Evolutionary conservation across 2,888 invertebrate species (phyloP).

Genomic region (Rotaria sp.): DNA sequence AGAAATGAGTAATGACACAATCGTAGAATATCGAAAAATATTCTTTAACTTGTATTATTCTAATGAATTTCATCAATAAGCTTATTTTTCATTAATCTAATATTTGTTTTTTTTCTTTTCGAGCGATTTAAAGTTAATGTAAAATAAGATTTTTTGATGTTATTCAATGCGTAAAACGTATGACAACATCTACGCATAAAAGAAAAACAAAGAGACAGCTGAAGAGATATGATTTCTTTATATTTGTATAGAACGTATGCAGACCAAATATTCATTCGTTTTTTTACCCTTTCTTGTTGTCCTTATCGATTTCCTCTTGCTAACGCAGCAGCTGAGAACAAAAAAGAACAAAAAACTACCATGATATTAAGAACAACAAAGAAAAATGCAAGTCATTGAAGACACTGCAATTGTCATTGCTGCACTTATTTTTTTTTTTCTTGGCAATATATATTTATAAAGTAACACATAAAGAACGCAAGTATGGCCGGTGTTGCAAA

Average conservation of each 20-base stretch:
- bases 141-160: not conserved
- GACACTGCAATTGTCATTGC: not conserved
- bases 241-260: not conserved
- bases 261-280: not conserved
- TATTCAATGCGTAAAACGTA: not conserved
- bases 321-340: not conserved
- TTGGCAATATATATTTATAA: not conserved
- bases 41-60: no score
- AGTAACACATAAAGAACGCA: not conserved
- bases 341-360: not conserved
- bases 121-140: no score
- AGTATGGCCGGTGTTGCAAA: constrained; percentile 16
- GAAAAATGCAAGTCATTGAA: not conserved
- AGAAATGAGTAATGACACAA: no score
- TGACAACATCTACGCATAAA: not conserved
- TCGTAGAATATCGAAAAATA: no score
- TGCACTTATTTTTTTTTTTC: not conserved
- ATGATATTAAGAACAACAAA: not conserved
- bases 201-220: not conserved
- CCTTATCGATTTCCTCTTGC: not conserved
- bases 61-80: no score
- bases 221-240: not conserved
- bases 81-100: no score
- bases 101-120: no score
- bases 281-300: not conserved